Evolutionary conservation across 2,888 invertebrate genomes (phyloP).

Genomic region (Trissonchulus sp.): DNA sequence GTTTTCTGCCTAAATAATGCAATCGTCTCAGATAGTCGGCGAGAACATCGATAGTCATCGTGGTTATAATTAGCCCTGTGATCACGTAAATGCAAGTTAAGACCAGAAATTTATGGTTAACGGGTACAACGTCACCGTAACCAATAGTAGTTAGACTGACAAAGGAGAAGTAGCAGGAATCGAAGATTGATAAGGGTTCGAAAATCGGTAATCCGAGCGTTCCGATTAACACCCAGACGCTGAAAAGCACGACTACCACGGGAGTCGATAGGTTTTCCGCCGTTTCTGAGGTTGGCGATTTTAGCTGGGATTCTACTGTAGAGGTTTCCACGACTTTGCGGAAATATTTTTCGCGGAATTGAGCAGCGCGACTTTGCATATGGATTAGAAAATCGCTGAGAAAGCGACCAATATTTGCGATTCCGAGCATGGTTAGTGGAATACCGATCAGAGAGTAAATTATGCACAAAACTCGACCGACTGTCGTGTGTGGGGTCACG

Average conservation of each 20-base stretch:
- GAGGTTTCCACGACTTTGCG: background rate
- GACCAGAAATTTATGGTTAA: background rate
- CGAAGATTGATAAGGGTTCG: background rate
- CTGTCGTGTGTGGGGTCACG: background rate
- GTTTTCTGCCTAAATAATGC: slow-evolving; percentile 7
- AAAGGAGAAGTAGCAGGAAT: slow-evolving; percentile 7
- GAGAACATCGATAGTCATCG: slow-evolving; percentile 12
- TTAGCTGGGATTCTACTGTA: background rate
- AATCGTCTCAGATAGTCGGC: slow-evolving; percentile 2
- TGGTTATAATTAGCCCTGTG: slow-evolving; percentile 5
- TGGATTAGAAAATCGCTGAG: background rate
- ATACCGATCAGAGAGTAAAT: slow-evolving; percentile 21
- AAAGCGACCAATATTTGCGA: slow-evolving; percentile 25
- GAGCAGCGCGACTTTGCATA: background rate
- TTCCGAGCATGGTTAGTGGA: slow-evolving; percentile 21
- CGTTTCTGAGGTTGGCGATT: background rate
- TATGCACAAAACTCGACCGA: slow-evolving; percentile 9
- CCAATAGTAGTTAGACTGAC: slow-evolving; percentile 18
- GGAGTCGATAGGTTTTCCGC: background rate
- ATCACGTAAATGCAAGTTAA: slow-evolving; percentile 1
- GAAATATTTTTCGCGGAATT: background rate
- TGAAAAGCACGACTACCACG: background rate
- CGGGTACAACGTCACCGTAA: background rate
- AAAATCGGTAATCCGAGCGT: background rate
- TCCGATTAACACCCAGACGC: background rate